Evolutionary conservation across 2,113 vertebrate species (phyloP), one percentile per base, ranked within the genome.

Genomic region (Epinephelus cyanopodus): DNA sequence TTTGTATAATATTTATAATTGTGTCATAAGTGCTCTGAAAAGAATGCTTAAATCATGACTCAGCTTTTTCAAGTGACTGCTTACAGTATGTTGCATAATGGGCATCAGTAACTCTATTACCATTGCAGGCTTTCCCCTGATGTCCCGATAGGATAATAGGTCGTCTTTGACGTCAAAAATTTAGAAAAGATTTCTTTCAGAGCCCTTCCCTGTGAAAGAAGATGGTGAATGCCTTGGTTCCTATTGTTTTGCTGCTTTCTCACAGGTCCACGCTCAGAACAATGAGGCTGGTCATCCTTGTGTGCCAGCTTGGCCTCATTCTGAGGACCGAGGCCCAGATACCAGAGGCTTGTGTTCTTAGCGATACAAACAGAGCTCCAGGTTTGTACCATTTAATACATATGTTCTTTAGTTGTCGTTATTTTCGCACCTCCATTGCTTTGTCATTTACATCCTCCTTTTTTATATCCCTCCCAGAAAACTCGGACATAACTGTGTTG

Each of bases 401-500:
- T 12, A 48, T 23, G 0, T 21, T 63, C 7, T 14, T 14, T 21
- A 52, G 1, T 33, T 1, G 18, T 6, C 62, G 2, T 15, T 17
- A 18, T 21, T 70, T 33, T 77, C 6, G 54, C 42, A 45, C 37
- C 6, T 53, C 3, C 17, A 17, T n/a, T 45, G 4, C 54, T 33
- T 29, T 42, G 39, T 25, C 0, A 45, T 48, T 61, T 50, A 23
- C 1, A 4, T 25, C 19, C 18, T 68, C 8, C 7, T 27, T 53
- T 76, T 63, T 85, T 84, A 65, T 25, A 25, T 50, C 61, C 67
- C 71, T 80, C 45, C 12, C 74, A 96, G 95, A 73, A 50, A 93
- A 95, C 77, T 18, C 87, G 0, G 95, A 96, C 84, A 95, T 96
- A 48, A 66, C 3, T 1, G 95, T 95, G 29, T 1, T 1, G 4